Conservation (phyloP, 2,113 vertebrate genomes). For the Chloropsis cyanopogon region DNA sequence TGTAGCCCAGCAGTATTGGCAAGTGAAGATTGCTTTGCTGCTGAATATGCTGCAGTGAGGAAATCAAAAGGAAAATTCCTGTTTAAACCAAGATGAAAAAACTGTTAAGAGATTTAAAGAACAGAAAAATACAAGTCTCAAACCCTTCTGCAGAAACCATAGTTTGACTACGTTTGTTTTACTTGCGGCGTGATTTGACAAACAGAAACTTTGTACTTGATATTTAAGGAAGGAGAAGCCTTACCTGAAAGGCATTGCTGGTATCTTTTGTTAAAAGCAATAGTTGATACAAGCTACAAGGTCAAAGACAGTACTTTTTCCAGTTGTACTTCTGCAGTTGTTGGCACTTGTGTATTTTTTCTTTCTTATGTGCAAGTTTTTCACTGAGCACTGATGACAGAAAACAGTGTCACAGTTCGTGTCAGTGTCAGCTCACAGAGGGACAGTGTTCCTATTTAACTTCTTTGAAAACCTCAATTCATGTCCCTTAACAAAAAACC, state of each 20-base stretch:
- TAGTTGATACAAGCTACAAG: not conserved
- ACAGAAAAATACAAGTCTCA: not conserved
- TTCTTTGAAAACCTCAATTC: not conserved
- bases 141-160: not conserved
- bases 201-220: not conserved
- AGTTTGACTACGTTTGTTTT: not conserved
- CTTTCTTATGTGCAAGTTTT: not conserved
- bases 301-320: not conserved
- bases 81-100: not conserved
- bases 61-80: slow-evolving; percentile 20
- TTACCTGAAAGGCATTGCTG: not conserved
- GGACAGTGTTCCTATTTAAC: not conserved
- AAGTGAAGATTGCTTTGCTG: not conserved
- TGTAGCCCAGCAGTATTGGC: not conserved
- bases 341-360: slow-evolving; percentile 1
- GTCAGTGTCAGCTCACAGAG: not conserved
- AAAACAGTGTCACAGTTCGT: not conserved
- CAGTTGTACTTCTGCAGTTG: not conserved
- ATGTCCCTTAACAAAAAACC: not conserved
- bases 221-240: not conserved
- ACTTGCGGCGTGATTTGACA: not conserved
- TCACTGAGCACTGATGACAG: not conserved
- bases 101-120: not conserved
- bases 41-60: not conserved
- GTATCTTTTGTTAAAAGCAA: not conserved